phyloP scores from a whole-genome alignment of 2,797 vertebrate genomes.

The Gobio occitaniae region DNA sequence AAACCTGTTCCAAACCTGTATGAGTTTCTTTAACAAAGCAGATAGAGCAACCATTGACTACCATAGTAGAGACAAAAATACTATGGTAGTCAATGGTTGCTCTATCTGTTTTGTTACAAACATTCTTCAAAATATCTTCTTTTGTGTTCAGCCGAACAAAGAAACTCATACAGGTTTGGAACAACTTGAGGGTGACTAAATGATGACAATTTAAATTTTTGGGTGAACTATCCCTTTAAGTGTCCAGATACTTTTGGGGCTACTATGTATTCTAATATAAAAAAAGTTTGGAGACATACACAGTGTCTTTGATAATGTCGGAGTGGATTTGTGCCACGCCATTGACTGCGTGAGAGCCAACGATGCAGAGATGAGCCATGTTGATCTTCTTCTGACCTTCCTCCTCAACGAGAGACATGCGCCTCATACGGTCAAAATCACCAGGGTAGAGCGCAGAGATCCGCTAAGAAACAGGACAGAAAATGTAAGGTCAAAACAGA shows the following conservation, averaged over 20 bases:
- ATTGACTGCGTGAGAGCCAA: conserved; percentile 91
- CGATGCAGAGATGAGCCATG: conserved; percentile 95
- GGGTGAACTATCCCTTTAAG: not conserved
- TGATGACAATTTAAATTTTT: too few species aligned
- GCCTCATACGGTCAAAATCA: conserved; percentile 83
- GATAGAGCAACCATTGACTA: too few species aligned
- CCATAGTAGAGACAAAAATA: too few species aligned
- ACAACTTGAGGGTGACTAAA: too few species aligned
- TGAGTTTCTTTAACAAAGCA: too few species aligned
- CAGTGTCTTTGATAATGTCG: conserved; percentile 89
- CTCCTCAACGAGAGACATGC: conserved; percentile 95
- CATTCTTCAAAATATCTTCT: too few species aligned
- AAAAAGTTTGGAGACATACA: conserved; percentile 75
- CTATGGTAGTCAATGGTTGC: too few species aligned
- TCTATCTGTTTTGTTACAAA: too few species aligned
- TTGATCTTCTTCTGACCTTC: conserved; percentile 89
- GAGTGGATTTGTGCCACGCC: conserved; percentile 95
- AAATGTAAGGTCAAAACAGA: conserved; percentile 2
- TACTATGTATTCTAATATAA: not conserved
- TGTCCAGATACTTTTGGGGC: not conserved
- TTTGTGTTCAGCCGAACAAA: too few species aligned
- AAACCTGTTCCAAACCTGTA: too few species aligned
- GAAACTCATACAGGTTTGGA: too few species aligned
- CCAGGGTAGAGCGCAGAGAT: conserved; percentile 81
- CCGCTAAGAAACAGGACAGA: conserved; percentile 70